phyloP scores from a whole-genome alignment of 2,113 vertebrate genomes.

The Oxyruncus cristatus region DNA sequence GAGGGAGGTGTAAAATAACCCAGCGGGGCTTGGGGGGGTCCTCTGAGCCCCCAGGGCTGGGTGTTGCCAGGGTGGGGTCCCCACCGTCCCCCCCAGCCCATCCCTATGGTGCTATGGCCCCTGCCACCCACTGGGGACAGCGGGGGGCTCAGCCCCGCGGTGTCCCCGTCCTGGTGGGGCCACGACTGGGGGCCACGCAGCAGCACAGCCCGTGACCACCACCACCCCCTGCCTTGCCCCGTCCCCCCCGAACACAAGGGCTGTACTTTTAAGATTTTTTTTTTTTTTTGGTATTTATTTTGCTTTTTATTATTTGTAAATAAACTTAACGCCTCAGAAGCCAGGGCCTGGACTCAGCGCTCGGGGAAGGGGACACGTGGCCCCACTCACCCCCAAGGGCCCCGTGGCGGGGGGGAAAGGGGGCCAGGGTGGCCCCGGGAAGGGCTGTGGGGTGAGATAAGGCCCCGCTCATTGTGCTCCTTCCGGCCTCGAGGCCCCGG shows the following conservation, averaged over 20 bases:
- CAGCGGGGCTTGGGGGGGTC: rapidly evolving
- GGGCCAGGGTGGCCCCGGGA: background rate
- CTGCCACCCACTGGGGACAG: background rate
- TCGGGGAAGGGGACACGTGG: background rate
- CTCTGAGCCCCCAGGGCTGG: background rate
- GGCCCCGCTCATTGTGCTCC: background rate
- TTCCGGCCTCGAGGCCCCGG: slow-evolving; percentile 1
- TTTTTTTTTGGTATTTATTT: slow-evolving; percentile 52
- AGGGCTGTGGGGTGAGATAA: background rate
- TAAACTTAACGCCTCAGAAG: slow-evolving; percentile 1
- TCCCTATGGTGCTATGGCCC: slow-evolving; percentile 35
- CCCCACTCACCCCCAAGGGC: background rate
- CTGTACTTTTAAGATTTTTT: slow-evolving; percentile 15
- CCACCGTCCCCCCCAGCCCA: background rate
- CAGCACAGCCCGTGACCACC: background rate
- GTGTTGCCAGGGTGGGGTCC: background rate
- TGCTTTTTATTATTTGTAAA: slow-evolving; percentile 60
- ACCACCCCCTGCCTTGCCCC: rapidly evolving
- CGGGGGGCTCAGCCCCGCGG: background rate
- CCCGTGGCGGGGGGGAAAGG: rapidly evolving
- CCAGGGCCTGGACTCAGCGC: background rate
- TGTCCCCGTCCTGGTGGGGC: background rate
- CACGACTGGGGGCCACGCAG: background rate
- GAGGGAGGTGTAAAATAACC: background rate
- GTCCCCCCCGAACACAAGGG: background rate